These are phyloP conservation scores for Papilio xuthus DNA, from an alignment of 1,140 invertebrate species.

Conservation along the genomic window DNA sequence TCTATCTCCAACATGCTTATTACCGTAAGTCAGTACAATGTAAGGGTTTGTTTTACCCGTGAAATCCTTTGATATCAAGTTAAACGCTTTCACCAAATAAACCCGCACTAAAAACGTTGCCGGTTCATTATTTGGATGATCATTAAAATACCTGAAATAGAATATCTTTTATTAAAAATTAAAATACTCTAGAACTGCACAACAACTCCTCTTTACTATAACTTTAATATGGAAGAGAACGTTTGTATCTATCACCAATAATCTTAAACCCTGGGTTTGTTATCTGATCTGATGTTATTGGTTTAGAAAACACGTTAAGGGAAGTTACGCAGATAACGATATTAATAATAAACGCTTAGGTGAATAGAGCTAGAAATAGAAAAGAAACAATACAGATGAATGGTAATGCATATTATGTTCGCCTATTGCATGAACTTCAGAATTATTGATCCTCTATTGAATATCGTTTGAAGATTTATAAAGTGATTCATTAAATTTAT, in stretches of 20 bases:
- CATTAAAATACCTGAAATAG: slow-evolving; percentile 82
- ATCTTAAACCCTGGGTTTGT: no score
- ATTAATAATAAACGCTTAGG: no score
- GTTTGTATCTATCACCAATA: no score
- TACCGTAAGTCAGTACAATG: slow-evolving; percentile 86
- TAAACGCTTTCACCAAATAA: slow-evolving; percentile 87
- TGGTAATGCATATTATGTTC: no score
- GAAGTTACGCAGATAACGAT: no score
- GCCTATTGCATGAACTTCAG: no score
- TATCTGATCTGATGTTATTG: no score
- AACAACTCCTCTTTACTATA: background rate
- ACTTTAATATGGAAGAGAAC: background rate
- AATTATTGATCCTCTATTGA: no score
- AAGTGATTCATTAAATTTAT: background rate
- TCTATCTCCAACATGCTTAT: slow-evolving; percentile 86
- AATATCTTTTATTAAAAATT: slow-evolving; percentile 47
- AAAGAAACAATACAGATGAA: no score
- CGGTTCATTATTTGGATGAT: slow-evolving; percentile 86
- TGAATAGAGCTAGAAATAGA: no score
- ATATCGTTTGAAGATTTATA: background rate
- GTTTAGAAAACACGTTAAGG: no score
- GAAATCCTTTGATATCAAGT: slow-evolving; percentile 88
- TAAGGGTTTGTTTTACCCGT: slow-evolving; percentile 91
- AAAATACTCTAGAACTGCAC: background rate
- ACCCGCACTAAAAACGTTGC: slow-evolving; percentile 88